A percentile compares a stretch with the other conserved stretches of the same genome.
Conservation (phyloP, 2,113 vertebrate genomes). For the Cervus canadensis region DNA sequence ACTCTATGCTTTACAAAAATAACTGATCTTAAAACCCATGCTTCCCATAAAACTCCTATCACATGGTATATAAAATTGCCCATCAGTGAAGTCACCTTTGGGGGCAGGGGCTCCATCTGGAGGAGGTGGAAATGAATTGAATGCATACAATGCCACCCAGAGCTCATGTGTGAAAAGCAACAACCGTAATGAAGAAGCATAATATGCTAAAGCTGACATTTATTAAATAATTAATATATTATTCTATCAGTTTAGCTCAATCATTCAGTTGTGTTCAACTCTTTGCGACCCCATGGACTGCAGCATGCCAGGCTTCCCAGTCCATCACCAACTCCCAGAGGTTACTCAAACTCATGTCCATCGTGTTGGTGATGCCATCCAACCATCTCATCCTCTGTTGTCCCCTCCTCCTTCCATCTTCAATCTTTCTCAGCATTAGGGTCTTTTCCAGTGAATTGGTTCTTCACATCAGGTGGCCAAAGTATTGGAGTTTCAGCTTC, state of each 20-base stretch:
- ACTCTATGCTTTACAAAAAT: background rate
- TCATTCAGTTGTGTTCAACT: background rate
- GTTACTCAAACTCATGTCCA: background rate
- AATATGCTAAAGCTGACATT: background rate
- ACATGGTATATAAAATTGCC: background rate
- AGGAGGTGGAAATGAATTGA: background rate
- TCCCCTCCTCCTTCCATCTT: background rate
- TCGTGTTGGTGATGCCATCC: background rate
- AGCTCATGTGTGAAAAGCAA: background rate
- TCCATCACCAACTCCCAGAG: background rate
- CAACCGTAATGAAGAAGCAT: background rate
- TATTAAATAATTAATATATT: background rate
- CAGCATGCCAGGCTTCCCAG: background rate
- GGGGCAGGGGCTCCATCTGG: background rate
- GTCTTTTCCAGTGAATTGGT: background rate
- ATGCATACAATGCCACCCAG: background rate
- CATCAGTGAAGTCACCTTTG: background rate
- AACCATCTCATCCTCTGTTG: background rate
- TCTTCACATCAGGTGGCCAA: background rate
- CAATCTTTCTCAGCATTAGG: background rate
- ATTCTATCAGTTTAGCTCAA: background rate
- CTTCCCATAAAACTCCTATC: background rate
- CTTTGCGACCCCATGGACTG: background rate
- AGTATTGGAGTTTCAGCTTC: background rate
- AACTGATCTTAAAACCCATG: background rate